Evolutionary conservation across 1,140 invertebrate genomes (phyloP), one percentile per base, ranked within the genome.

Genomic region (Pseudoatta argentina): DNA sequence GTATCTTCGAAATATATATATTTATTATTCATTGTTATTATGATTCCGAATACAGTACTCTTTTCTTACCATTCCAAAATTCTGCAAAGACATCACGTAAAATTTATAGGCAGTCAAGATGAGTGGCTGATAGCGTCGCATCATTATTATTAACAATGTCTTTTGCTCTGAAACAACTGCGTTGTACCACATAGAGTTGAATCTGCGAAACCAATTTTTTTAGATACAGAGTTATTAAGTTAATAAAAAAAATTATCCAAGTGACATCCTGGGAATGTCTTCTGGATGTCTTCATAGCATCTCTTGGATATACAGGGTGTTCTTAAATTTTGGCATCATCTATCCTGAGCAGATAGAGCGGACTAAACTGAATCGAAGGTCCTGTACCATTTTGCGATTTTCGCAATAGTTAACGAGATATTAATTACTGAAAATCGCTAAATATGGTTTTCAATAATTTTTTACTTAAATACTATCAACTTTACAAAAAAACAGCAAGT

Each of bases 11-110:
- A 55, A 69, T 16, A 10, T 6, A 69, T 34, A 57, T 14, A 51
- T 67, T 79, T 69, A 34, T 12, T 55, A 2, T n/a, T 79, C 1
- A 7, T 39, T 55, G 24, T 24, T 24, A 34, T 16, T 12, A 64
- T 24, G 55, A 5, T 30, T 14, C 12, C 24, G 24, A 53, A 24
- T 67, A 34, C 4, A 24, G 24, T 24, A 24, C 24, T 69, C 21
- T 39, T 79, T 55, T 55, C 48, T 79, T 44, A 79, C 63, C 77
- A 39, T 79, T 79, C 63, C 77, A 4, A 55, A 79, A 69, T 39
- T 79, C 10, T 67, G 48, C 16, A 79, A 24, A 55, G 77, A 79
- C 63, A 79, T 69, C 1, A 18, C 16, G n/a, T 79, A 79, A 69
- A 79, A 55, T 21, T 57, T 79, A 55, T 8, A 24, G 21, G 48